Conservation (phyloP, 1,140 invertebrate genomes). For the Gerris buenoi region DNA sequence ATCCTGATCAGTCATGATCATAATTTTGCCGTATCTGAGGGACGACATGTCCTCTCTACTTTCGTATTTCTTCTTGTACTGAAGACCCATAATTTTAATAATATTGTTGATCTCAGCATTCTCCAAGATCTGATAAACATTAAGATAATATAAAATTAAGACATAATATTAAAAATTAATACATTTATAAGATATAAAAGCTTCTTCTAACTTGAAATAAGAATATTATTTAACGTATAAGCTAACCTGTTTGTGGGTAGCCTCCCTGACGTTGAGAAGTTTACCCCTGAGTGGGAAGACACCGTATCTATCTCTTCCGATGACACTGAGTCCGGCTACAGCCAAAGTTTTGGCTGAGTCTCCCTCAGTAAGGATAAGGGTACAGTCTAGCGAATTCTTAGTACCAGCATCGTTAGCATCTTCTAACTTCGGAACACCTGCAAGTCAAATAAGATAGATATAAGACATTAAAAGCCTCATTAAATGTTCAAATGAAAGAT, state of each 20-base stretch:
- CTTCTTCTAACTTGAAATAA: no score
- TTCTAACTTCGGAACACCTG: constrained; percentile 70
- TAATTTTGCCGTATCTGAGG: constrained; percentile 88
- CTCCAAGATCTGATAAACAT: constrained; percentile 79
- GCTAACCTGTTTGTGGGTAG: constrained; percentile 73
- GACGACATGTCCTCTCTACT: constrained; percentile 74
- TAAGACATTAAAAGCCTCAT: no score
- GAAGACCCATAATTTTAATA: constrained; percentile 83
- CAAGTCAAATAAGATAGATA: background rate
- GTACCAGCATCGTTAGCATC: constrained; percentile 98
- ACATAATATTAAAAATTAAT: no score
- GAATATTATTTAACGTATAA: no score
- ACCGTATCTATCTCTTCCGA: constrained; percentile 91
- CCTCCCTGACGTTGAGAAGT: constrained; percentile 94
- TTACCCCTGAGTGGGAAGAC: constrained; percentile 98
- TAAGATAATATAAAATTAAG: no score
- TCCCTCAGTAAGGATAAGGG: constrained; percentile 97
- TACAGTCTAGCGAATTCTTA: constrained; percentile 75
- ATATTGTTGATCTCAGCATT: constrained; percentile 97
- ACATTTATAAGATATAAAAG: no score
- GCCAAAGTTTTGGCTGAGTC: constrained; percentile 98
- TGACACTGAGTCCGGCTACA: constrained; percentile 86
- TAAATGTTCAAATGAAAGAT: no score
- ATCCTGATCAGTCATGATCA: constrained; percentile 99
- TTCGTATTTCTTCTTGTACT: constrained; percentile 95